These are phyloP conservation scores for Mobula birostris DNA, from an alignment of 2,113 vertebrate genomes.

Conservation along the genomic window DNA sequence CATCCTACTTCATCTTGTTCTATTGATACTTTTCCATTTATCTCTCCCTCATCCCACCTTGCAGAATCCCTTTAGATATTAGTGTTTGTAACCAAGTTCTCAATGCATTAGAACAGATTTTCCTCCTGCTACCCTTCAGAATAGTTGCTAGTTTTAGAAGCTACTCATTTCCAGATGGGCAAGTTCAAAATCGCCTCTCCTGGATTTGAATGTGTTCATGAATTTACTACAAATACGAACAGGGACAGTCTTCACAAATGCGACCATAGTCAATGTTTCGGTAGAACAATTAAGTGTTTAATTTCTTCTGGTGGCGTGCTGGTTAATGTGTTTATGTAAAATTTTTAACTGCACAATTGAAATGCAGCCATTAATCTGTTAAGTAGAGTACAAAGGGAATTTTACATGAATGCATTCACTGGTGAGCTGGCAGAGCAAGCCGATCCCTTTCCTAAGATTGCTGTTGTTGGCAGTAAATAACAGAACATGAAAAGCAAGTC, in stretches of 20 bases:
- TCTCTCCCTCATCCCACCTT: neutral
- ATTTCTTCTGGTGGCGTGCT: neutral
- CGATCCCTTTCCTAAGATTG: neutral
- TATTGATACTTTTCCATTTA: neutral
- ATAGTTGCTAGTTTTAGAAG: no score
- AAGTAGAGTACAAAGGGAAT: conserved; percentile 12
- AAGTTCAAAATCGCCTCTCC: neutral
- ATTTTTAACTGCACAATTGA: neutral
- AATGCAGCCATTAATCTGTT: neutral
- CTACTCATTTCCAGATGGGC: neutral
- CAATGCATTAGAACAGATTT: no score
- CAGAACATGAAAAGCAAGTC: neutral
- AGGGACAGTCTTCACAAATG: neutral
- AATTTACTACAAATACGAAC: neutral
- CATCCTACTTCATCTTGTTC: neutral
- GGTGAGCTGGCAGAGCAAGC: neutral
- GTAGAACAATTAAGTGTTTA: neutral
- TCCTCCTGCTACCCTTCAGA: no score
- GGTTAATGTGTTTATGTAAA: neutral
- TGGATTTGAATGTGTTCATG: neutral
- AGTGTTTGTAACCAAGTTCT: neutral
- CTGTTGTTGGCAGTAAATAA: neutral
- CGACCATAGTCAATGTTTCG: neutral
- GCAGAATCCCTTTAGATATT: neutral
- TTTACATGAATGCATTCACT: neutral